These are phyloP conservation scores for Euclidia mi DNA, from an alignment of 2,888 invertebrate genomes.

Conservation along the genomic window DNA sequence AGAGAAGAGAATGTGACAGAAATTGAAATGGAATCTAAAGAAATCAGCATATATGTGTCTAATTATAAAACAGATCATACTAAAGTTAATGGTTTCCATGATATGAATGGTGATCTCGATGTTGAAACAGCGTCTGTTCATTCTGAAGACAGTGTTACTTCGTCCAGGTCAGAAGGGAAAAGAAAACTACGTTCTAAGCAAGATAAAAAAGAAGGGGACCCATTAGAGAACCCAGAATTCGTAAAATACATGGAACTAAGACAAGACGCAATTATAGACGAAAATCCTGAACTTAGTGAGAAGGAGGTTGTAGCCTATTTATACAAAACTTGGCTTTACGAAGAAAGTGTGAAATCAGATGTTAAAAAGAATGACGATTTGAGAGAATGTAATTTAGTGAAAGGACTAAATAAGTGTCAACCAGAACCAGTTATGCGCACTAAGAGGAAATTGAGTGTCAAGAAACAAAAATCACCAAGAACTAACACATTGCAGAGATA, in stretches of 20 bases:
- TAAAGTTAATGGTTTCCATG: constrained; percentile 40
- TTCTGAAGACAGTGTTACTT: constrained; percentile 57
- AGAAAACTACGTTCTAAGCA: constrained; percentile 58
- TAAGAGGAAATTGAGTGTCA: constrained; percentile 37
- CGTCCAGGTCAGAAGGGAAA: constrained; percentile 48
- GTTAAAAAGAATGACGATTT: constrained; percentile 65
- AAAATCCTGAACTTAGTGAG: constrained; percentile 83
- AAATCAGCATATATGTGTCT: constrained; percentile 45
- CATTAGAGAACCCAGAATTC: constrained; percentile 76
- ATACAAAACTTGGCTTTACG: constrained; percentile 85
- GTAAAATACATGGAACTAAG: constrained; percentile 83
- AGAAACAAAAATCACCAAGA: constrained; percentile 24
- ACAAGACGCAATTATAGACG: constrained; percentile 82
- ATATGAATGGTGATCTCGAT: constrained; percentile 49
- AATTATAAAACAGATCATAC: constrained; percentile 10
- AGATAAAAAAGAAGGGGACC: constrained; percentile 43
- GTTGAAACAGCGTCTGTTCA: constrained; percentile 47
- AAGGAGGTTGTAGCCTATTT: constrained; percentile 83
- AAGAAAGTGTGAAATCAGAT: constrained; percentile 75
- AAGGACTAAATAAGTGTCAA: constrained; percentile 55
- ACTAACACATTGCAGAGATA: constrained; percentile 34
- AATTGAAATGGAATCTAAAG: constrained; percentile 40
- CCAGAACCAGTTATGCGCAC: constrained; percentile 14
- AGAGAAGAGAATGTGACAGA: constrained; percentile 38
- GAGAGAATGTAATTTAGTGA: constrained; percentile 65